phyloP scores from a whole-genome alignment of 2,797 vertebrate genomes.

The Lepilemur septentrionalis region DNA sequence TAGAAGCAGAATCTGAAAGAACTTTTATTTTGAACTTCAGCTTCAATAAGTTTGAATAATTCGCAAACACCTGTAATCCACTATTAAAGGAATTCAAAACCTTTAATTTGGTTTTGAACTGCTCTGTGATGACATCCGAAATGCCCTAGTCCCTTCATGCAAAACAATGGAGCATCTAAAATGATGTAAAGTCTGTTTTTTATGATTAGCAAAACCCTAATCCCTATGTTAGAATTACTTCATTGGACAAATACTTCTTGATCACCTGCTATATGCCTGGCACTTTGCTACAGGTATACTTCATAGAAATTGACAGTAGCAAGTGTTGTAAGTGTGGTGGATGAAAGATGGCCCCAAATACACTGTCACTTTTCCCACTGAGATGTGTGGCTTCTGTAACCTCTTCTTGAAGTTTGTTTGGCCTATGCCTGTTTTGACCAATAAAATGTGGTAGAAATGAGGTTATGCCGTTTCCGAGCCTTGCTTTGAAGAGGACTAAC shows the following conservation, averaged over 20 bases:
- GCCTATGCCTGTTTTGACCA: not conserved
- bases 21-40: not conserved
- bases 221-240: not conserved
- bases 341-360: not conserved
- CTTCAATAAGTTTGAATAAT: not conserved
- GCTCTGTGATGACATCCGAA: not conserved
- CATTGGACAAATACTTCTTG: not conserved
- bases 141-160: not conserved
- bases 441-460: not conserved
- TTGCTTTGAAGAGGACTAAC: not conserved
- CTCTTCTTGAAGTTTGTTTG: not conserved
- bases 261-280: not conserved
- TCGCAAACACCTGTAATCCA: not conserved
- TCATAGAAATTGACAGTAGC: not conserved
- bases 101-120: no score
- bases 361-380: not conserved
- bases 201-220: not conserved
- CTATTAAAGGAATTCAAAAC: not conserved
- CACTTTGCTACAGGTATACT: not conserved
- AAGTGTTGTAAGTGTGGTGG: not conserved
- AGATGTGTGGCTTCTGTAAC: not conserved
- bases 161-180: not conserved
- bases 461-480: not conserved
- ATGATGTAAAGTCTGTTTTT: not conserved
- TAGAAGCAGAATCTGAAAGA: conserved; percentile 11